These are phyloP conservation scores for Sternarchorhynchus goeldii DNA, from an alignment of 2,797 vertebrate genomes.

Conservation along the genomic window DNA sequence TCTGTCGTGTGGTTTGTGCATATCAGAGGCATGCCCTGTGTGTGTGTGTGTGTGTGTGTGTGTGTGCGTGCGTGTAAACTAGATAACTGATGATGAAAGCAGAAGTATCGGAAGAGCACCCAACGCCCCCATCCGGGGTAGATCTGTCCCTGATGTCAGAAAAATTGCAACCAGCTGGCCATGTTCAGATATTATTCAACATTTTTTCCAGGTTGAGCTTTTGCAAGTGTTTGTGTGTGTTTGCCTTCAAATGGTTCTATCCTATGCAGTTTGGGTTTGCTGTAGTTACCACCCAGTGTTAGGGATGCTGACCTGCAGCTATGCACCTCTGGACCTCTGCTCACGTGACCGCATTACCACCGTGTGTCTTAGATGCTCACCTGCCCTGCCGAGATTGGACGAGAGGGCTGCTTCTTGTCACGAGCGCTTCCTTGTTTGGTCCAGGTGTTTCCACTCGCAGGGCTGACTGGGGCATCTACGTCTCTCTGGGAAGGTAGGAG, in stretches of 20 bases:
- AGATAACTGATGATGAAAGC: conserved; percentile 15
- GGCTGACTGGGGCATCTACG: not conserved
- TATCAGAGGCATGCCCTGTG: not conserved
- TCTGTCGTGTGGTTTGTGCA: conserved; percentile 26
- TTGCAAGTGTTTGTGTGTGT: conserved; percentile 8
- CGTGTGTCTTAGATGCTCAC: not conserved
- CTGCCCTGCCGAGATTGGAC: conserved; percentile 1
- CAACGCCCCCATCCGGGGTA: conserved; percentile 4
- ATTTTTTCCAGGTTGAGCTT: conserved; percentile 18
- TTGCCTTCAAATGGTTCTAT: too few relatives aligned
- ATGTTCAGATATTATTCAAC: conserved; percentile 30
- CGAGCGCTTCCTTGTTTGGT: conserved; percentile 20
- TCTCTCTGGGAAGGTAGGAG: not conserved
- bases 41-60: conserved; percentile 8
- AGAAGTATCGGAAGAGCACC: conserved; percentile 14
- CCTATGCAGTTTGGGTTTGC: too few relatives aligned
- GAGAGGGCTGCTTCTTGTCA: conserved; percentile 22
- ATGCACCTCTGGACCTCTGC: too few relatives aligned
- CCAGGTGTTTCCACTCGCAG: conserved; percentile 16
- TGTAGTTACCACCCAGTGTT: too few relatives aligned
- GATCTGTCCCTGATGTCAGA: conserved; percentile 12
- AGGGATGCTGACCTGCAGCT: too few relatives aligned
- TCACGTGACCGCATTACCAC: too few relatives aligned
- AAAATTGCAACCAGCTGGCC: conserved; percentile 25
- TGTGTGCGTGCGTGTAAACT: conserved; percentile 7